phyloP scores from a whole-genome alignment of 2,113 vertebrate genomes.

The Mungos mungo region DNA sequence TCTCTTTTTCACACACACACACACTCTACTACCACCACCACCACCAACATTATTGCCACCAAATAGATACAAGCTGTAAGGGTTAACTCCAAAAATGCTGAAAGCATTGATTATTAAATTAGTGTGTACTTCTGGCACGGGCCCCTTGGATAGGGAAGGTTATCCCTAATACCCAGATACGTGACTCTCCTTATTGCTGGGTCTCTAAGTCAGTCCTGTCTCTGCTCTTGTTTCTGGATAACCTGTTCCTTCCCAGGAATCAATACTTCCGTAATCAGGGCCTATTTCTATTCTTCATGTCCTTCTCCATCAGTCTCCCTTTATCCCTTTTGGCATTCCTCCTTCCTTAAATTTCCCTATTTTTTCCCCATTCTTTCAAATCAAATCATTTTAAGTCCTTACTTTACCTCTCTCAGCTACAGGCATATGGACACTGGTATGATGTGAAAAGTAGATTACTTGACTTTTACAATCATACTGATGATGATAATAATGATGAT shows the following conservation, averaged over 20 bases:
- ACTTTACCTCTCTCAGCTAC: neutral
- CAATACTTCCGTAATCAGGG: neutral
- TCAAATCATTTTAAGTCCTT: neutral
- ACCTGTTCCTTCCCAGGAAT: neutral
- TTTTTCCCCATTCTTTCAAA: neutral
- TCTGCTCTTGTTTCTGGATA: neutral
- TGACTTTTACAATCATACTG: neutral
- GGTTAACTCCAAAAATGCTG: neutral
- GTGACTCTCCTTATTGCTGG: neutral
- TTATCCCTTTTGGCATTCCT: neutral
- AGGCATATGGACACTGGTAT: neutral
- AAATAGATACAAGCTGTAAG: neutral
- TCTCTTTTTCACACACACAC: neutral
- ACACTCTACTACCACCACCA: neutral
- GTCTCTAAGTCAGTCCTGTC: neutral
- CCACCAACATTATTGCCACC: neutral
- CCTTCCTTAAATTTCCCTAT: neutral
- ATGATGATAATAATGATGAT: neutral
- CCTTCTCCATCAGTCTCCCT: neutral
- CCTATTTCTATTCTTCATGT: neutral
- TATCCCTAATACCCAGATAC: neutral
- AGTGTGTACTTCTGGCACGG: neutral
- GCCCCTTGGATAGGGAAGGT: neutral
- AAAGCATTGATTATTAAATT: constrained; percentile 4
- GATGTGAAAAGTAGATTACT: neutral